Percentiles rank a stretch among this genome's conserved stretches.
These are phyloP conservation scores for Pterostichus madidus DNA, from an alignment of 2,888 invertebrate species.

Conservation along the genomic window DNA sequence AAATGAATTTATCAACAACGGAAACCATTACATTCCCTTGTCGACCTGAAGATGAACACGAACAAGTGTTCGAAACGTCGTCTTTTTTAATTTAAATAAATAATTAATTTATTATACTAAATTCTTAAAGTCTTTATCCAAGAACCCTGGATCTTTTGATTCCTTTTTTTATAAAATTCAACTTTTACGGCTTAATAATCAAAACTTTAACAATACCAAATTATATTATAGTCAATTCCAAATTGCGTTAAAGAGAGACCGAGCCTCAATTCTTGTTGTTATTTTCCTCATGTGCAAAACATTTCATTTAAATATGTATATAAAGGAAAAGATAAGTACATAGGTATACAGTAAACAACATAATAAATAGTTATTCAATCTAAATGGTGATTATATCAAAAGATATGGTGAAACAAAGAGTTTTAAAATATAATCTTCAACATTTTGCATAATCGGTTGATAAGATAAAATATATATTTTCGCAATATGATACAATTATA, in stretches of 20 bases:
- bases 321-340: constrained; percentile 41
- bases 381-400: constrained; percentile 26
- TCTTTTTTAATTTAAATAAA: too few species aligned
- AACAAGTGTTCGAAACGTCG: too few species aligned
- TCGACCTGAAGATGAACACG: too few species aligned
- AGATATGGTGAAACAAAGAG: constrained; percentile 37
- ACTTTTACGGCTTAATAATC: too few species aligned
- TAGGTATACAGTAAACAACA: constrained; percentile 23
- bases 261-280: neutral
- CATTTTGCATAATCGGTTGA: constrained; percentile 36
- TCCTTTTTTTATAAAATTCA: too few species aligned
- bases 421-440: neutral
- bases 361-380: constrained; percentile 24
- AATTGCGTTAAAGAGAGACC: neutral
- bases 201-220: too few species aligned
- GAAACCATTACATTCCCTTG: too few species aligned
- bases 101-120: too few species aligned
- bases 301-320: constrained; percentile 16
- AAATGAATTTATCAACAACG: too few species aligned
- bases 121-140: too few species aligned
- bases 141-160: too few species aligned
- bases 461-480: constrained; percentile 31
- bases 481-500: neutral
- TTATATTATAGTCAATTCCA: too few species aligned
- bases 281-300: constrained; percentile 8